Evolutionary conservation across 2,113 vertebrate species (phyloP), one percentile per base, ranked within the genome.

Genomic region (Aplodontia rufa): DNA sequence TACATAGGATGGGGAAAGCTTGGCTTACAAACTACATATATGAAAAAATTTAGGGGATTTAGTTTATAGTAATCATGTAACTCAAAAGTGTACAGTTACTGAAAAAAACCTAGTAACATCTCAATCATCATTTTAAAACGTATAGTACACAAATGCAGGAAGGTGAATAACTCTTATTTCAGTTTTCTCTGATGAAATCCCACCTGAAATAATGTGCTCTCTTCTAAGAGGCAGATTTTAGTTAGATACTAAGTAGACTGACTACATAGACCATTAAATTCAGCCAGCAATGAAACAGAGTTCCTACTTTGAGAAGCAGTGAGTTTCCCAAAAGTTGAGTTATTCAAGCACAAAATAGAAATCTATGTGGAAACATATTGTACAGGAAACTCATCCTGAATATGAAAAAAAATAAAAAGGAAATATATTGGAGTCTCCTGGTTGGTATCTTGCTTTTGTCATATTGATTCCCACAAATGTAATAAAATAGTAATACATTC

Each of bases 221-320:
- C 4, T 78, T 96, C 30, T 91, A 28, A 93, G 35, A 86, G 35
- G 60, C 8, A 90, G 81, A 79, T 75, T 84, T 95, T 78, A 89
- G 26, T 89, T 87, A 93, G 62, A 81, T 93, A 93, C 78, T 30
- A 96, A 91, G 24, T 79, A 84, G 32, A 93, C 28, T 64, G 30
- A 74, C 16, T 85, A 45, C 24, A 37, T 81, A 76, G 64, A 47
- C 5, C 35, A 90, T 62, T 69, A 68, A 30, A 47, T 53, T 60
- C 87, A 68, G 53, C 30, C 51, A 88, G 40, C 37, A 79, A 80
- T 60, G 22, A 28, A 88, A 85, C 40, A 81, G 37, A 66, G 53
- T 91, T 91, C 53, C 20, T 76, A 88, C 40, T 71, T 92, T 68
- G 22, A 74, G 19, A 85, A 17, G 30, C 45, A 88, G 13, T 55